These are phyloP conservation scores for Peromyscus nudipes DNA, from an alignment of 2,797 vertebrate genomes.

Conservation along the genomic window DNA sequence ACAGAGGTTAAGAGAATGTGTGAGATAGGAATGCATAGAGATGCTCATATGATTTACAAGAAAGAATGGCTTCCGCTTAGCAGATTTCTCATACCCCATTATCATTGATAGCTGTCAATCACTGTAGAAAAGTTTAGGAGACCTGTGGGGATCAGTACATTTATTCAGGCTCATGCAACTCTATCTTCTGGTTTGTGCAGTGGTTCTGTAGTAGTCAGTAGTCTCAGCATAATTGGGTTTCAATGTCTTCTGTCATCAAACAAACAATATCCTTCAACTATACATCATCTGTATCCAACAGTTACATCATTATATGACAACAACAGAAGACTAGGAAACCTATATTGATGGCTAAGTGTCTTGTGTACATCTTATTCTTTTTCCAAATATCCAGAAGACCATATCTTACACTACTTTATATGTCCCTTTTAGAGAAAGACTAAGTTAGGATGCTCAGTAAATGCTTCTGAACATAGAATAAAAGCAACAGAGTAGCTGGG, in stretches of 20 bases:
- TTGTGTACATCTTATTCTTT: neutral
- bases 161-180: neutral
- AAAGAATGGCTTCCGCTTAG: neutral
- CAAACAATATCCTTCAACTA: slow-evolving; percentile 42
- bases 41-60: slow-evolving; percentile 7
- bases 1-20: neutral
- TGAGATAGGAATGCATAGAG: neutral
- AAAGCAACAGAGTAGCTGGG: slow-evolving; percentile 26
- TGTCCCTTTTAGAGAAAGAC: slow-evolving; percentile 17
- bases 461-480: slow-evolving; percentile 41
- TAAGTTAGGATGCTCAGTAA: slow-evolving; percentile 48
- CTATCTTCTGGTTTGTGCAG: slow-evolving; percentile 46
- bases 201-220: neutral
- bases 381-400: neutral
- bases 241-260: slow-evolving; percentile 34
- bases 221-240: neutral
- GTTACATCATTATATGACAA: neutral
- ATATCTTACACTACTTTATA: neutral
- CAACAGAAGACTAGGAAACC: neutral
- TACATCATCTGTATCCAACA: neutral
- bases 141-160: neutral
- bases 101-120: slow-evolving; percentile 19
- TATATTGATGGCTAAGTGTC: slow-evolving; percentile 14
- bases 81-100: neutral
- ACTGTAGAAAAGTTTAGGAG: slow-evolving; percentile 6